Conservation (phyloP, 2,888 invertebrate species). For the Lasioglossum oenotherae region DNA sequence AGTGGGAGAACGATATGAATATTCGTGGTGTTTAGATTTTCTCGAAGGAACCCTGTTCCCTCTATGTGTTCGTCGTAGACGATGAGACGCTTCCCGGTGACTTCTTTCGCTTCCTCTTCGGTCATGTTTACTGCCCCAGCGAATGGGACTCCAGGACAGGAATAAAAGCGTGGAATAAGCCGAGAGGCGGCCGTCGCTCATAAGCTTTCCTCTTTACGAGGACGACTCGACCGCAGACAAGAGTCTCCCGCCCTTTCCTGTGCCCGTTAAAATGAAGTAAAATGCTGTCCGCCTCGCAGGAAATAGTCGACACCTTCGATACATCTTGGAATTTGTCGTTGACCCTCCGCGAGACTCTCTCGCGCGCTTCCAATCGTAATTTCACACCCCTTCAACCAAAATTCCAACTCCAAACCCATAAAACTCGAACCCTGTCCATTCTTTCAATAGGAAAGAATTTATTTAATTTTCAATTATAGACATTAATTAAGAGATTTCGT, state of each 20-base stretch:
- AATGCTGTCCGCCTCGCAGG: slow-evolving; percentile 67
- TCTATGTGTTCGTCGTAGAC: slow-evolving; percentile 19
- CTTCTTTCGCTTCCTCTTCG: slow-evolving; percentile 44
- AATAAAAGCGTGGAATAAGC: slow-evolving; percentile 73
- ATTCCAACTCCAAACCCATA: background rate
- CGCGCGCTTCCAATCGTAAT: background rate
- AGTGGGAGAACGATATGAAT: background rate
- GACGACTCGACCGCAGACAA: slow-evolving; percentile 83
- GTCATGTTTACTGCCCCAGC: slow-evolving; percentile 67
- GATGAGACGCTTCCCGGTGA: slow-evolving; percentile 57
- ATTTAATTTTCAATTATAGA: background rate
- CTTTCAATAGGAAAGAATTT: background rate
- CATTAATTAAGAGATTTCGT: background rate
- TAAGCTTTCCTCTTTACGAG: slow-evolving; percentile 84
- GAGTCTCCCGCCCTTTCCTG: slow-evolving; percentile 68
- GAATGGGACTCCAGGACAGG: slow-evolving; percentile 62
- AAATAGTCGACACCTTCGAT: slow-evolving; percentile 65
- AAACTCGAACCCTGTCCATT: background rate
- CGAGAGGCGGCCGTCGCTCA: slow-evolving; percentile 77
- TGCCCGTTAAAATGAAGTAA: slow-evolving; percentile 67
- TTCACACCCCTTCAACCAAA: background rate
- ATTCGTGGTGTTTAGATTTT: background rate
- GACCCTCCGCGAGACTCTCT: background rate
- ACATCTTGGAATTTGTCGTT: slow-evolving; percentile 19
- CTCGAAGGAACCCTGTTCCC: background rate